phyloP scores from a whole-genome alignment of 2,888 invertebrate genomes.

The Trissolcus brochymenae region DNA sequence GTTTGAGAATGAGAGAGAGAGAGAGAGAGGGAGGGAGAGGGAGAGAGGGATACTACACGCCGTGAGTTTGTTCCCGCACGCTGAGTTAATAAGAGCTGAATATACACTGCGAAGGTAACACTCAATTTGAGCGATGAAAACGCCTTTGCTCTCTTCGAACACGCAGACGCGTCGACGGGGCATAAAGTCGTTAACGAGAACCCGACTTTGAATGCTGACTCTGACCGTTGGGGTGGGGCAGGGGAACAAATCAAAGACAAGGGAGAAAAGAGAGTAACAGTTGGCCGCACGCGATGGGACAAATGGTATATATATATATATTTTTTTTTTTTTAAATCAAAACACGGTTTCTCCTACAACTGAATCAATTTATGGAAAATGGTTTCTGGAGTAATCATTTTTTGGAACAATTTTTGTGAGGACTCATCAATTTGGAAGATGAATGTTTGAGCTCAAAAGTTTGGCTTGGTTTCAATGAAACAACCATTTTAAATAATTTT shows the following conservation, averaged over 20 bases:
- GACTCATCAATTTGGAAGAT: too few relatives aligned
- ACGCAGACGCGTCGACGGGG: slow-evolving; percentile 31
- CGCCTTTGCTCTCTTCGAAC: slow-evolving; percentile 10
- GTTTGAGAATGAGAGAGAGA: background rate
- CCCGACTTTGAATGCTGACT: slow-evolving; percentile 6
- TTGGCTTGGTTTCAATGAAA: too few relatives aligned
- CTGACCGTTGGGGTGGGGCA: slow-evolving; percentile 35
- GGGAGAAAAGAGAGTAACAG: slow-evolving; percentile 43
- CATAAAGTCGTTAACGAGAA: slow-evolving; percentile 32
- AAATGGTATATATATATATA: slow-evolving; percentile 62
- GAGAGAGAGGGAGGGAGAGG: too few relatives aligned
- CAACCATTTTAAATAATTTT: too few relatives aligned
- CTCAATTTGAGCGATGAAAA: slow-evolving; percentile 45
- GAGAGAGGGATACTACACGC: background rate
- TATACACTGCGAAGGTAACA: slow-evolving; percentile 31
- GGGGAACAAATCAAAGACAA: slow-evolving; percentile 43
- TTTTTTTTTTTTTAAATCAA: slow-evolving; percentile 46
- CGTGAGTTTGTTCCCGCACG: slow-evolving; percentile 19
- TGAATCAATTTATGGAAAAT: too few relatives aligned
- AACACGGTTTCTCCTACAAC: too few relatives aligned
- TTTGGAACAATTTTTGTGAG: too few relatives aligned
- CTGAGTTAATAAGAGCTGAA: slow-evolving; percentile 36
- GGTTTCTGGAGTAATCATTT: too few relatives aligned
- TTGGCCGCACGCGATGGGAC: slow-evolving; percentile 61
- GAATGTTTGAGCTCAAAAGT: too few relatives aligned